phyloP scores from a whole-genome alignment of 2,888 invertebrate species.

The Aricia artaxerxes region DNA sequence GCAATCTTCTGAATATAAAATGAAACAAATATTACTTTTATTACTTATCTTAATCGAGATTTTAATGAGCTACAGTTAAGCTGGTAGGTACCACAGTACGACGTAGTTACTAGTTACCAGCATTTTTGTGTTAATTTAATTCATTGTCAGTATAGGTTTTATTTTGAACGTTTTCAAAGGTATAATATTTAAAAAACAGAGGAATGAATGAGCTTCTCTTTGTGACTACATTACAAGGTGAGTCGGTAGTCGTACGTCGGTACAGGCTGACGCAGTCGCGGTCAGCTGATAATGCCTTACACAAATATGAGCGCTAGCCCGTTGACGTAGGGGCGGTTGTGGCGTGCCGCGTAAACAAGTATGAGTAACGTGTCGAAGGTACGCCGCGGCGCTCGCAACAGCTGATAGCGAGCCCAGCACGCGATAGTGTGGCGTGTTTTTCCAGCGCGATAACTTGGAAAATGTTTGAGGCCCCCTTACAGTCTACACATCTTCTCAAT shows the following conservation, averaged over 20 bases:
- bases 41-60: too few species aligned
- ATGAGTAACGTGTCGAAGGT: conserved; percentile 48
- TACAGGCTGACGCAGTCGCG: conserved; percentile 43
- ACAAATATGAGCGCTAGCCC: conserved; percentile 40
- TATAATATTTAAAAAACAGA: conserved; percentile 22
- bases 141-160: not conserved
- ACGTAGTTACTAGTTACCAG: too few species aligned
- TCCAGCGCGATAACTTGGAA: conserved; percentile 68
- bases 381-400: conserved; percentile 54
- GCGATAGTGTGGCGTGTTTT: conserved; percentile 73
- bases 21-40: too few species aligned
- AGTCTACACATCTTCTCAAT: conserved; percentile 34
- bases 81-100: too few species aligned
- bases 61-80: too few species aligned
- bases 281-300: conserved; percentile 39
- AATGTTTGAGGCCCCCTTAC: conserved; percentile 50
- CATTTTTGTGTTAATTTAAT: too few species aligned
- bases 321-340: conserved; percentile 42
- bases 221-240: conserved; percentile 33
- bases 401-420: conserved; percentile 66
- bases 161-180: not conserved
- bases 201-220: conserved; percentile 30
- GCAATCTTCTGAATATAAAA: too few species aligned
- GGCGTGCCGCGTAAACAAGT: conserved; percentile 39
- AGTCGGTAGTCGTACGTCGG: conserved; percentile 32